Base-by-base conservation (phyloP, 1,140 invertebrate species). In the Manduca sexta region DNA sequence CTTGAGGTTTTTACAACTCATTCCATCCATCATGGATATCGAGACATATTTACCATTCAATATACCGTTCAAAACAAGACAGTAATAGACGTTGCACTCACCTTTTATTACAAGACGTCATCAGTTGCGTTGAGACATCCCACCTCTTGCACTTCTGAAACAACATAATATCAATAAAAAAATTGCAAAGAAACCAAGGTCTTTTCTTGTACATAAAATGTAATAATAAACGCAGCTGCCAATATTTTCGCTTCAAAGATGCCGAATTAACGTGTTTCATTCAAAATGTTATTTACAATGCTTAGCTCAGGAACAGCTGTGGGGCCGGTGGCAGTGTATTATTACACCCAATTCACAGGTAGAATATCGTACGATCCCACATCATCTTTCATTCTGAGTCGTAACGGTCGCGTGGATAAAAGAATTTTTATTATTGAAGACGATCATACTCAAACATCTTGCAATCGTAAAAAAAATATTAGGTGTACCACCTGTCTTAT, bases 91-190 rank as follows among this genome's bases (percentile, higher is more conserved):
- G 7, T 18, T 13, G 12, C 11, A 45, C 56, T 54, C 14, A 59
- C 56, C 56, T 49, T 54, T 47, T 42, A 41, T 47, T 39, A 16
- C 16, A 45, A 52, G 49, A 52, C 49, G 49, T 57, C 49, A 52
- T 45, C 49, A 57, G 54, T 45, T 42, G 39, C 10, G 37, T 56
- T 61, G 69, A 63, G 65, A 64, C 75, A 81, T 84, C 67, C 70
- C 76, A 66, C 66, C 63, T 74, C 60, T 69, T 79, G 80, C 77
- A 81, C 80, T 74, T 72, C 80, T 84, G 74, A 38, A 81, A 83
- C 71, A 79, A 77, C 59, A 49, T 43, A 55, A 64, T 37, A 61
- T 56, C 1, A 49, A 46, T 29, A 45, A 34, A 35, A 10, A 12
- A 29, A 26, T 1, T 26, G 21, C 21, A 26, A 26, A 26, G 21